Evolutionary conservation across 1,140 invertebrate genomes (phyloP).

Genomic region (Halictus rubicundus): DNA sequence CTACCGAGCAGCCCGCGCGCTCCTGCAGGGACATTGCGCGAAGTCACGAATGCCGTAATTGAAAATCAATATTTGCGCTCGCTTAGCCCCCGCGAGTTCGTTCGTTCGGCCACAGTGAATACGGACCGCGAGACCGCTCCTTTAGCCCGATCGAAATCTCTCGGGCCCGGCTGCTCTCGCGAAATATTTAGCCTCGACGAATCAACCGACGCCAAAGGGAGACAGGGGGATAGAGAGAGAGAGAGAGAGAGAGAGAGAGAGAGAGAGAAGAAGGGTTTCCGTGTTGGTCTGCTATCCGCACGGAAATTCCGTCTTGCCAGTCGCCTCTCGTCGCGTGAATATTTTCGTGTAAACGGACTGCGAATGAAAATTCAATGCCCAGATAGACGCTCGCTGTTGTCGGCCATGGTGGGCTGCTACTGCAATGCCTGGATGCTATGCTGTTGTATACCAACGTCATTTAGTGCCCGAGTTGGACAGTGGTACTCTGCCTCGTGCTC

Average conservation of each 20-base stretch:
- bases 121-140: background rate
- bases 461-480: too few relatives aligned
- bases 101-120: background rate
- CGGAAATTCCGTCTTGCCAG: background rate
- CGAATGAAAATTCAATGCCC: conserved; percentile 25
- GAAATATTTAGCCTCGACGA: background rate
- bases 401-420: too few relatives aligned
- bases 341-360: background rate
- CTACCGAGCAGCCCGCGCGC: conserved; percentile 38
- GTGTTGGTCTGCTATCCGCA: background rate
- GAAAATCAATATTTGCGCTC: conserved; percentile 77
- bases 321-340: background rate
- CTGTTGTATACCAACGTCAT: too few relatives aligned
- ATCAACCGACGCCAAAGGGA: too few relatives aligned
- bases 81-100: conserved; percentile 54
- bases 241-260: too few relatives aligned
- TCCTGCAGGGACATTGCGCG: conserved; percentile 70
- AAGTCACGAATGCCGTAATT: conserved; percentile 76
- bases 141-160: conserved; percentile 52
- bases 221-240: too few relatives aligned
- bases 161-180: conserved; percentile 7
- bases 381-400: too few relatives aligned
- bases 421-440: too few relatives aligned
- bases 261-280: too few relatives aligned
- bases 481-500: too few relatives aligned